phyloP scores from a whole-genome alignment of 2,888 invertebrate genomes.

The Tipula vernalis region DNA sequence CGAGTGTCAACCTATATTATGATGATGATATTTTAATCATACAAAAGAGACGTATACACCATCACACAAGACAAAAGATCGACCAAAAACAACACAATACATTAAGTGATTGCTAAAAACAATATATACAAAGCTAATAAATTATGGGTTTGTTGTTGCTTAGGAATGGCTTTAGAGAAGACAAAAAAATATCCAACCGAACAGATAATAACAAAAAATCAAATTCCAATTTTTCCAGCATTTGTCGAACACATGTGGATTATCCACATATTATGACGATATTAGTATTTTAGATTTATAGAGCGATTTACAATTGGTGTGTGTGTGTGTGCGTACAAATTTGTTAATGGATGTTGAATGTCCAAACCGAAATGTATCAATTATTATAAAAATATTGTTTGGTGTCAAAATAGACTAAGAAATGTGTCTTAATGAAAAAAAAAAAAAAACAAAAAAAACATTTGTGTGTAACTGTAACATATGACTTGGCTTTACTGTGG shows the following conservation, averaged over 20 bases:
- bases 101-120: neutral
- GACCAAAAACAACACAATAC: neutral
- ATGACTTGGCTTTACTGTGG: neutral
- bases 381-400: neutral
- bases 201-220: neutral
- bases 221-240: slow-evolving; percentile 9
- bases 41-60: neutral
- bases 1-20: slow-evolving; percentile 8
- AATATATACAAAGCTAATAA: slow-evolving; percentile 4
- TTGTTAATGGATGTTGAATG: neutral
- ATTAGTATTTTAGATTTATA: neutral
- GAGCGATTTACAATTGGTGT: neutral
- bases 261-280: neutral
- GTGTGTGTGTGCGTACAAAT: neutral
- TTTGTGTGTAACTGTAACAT: neutral
- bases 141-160: neutral
- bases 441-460: neutral
- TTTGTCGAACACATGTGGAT: slow-evolving; percentile 10
- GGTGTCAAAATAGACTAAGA: neutral
- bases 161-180: neutral
- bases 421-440: neutral
- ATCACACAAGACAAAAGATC: neutral
- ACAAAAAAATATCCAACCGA: neutral
- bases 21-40: slow-evolving; percentile 8
- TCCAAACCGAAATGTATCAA: neutral